phyloP scores from a whole-genome alignment of 2,113 vertebrate species.

The Jacana jacana region DNA sequence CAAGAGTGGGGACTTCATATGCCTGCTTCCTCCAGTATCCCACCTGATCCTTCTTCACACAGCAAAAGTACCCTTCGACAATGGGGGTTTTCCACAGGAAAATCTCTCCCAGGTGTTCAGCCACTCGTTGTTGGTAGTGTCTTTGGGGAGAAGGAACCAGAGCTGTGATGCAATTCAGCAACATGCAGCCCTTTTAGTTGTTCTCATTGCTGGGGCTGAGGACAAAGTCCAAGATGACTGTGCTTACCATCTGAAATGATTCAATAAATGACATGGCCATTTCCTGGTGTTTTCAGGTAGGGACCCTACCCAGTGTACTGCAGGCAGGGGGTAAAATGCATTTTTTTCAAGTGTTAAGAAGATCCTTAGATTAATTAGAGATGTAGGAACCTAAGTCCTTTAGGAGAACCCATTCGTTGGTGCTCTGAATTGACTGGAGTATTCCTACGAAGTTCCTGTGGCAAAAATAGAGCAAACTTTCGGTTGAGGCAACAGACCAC shows the following conservation, averaged over 20 bases:
- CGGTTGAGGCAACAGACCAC: background rate
- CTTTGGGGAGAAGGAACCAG: background rate
- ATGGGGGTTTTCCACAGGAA: background rate
- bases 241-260: background rate
- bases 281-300: background rate
- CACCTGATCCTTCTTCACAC: background rate
- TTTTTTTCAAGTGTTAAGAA: background rate
- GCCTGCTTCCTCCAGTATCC: background rate
- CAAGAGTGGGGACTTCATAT: background rate
- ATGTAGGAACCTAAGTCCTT: background rate
- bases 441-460: background rate
- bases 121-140: background rate
- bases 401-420: background rate
- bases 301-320: background rate
- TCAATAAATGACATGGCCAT: background rate
- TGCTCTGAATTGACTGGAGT: background rate
- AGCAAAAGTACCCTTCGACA: background rate
- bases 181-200: background rate
- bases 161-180: fast-evolving
- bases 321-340: fast-evolving
- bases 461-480: background rate
- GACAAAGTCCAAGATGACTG: background rate
- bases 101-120: background rate
- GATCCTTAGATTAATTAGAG: background rate
- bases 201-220: background rate